Percentiles rank a stretch among this genome's conserved stretches.
These are phyloP conservation scores for Tetragnatha versicolor DNA, from an alignment of 1,140 invertebrate genomes.

Conservation along the genomic window DNA sequence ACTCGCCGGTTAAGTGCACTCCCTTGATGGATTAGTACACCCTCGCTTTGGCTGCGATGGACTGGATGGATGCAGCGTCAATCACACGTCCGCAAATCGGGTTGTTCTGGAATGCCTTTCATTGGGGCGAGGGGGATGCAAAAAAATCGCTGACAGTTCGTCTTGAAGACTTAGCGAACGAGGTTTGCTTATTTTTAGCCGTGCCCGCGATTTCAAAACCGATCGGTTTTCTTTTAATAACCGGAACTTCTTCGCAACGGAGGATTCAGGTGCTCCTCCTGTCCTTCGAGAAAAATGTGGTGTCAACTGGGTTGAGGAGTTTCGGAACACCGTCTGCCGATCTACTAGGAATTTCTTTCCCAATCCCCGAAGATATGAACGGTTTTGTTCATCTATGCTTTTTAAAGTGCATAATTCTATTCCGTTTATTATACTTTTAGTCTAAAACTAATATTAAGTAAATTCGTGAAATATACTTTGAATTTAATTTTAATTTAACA, in stretches of 20 bases:
- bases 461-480: too few relatives aligned
- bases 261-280: neutral
- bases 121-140: slow-evolving; percentile 4
- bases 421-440: too few relatives aligned
- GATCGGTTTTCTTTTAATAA: neutral
- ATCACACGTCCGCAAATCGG: slow-evolving; percentile 47
- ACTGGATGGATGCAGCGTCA: slow-evolving; percentile 33
- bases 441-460: too few relatives aligned
- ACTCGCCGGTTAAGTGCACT: slow-evolving; percentile 1
- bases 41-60: neutral
- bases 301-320: too few relatives aligned
- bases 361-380: too few relatives aligned
- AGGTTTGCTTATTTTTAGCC: slow-evolving; percentile 28
- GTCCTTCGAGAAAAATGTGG: too few relatives aligned
- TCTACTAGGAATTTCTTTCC: too few relatives aligned
- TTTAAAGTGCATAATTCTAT: too few relatives aligned
- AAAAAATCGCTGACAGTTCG: slow-evolving; percentile 33
- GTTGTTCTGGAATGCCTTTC: slow-evolving; percentile 44
- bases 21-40: slow-evolving; percentile 45
- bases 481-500: too few relatives aligned
- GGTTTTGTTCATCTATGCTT: too few relatives aligned
- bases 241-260: neutral
- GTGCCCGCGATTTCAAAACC: neutral
- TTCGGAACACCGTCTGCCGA: too few relatives aligned
- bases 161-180: slow-evolving; percentile 30